Evolutionary conservation across 2,888 invertebrate genomes (phyloP).

Genomic region (Andrena minutula): DNA sequence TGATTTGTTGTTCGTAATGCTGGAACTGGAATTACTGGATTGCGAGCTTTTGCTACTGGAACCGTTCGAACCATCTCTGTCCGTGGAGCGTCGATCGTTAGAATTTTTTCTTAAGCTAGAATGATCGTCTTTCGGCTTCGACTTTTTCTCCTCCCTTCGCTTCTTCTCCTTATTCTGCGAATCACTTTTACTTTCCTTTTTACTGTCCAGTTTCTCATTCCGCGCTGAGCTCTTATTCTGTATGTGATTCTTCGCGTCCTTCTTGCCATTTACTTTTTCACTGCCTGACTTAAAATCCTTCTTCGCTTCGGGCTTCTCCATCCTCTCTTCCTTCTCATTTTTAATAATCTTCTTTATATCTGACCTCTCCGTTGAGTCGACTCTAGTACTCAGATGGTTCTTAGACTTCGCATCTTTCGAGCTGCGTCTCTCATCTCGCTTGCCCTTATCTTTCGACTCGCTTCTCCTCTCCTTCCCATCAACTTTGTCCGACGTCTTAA

Average conservation of each 20-base stretch:
- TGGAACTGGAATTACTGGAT: slow-evolving; percentile 68
- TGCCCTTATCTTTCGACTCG: slow-evolving; percentile 76
- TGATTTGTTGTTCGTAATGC: slow-evolving; percentile 58
- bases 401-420: slow-evolving; percentile 70
- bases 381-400: slow-evolving; percentile 52
- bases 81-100: slow-evolving; percentile 90
- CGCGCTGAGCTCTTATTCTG: slow-evolving; percentile 69
- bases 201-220: slow-evolving; percentile 60
- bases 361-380: slow-evolving; percentile 58
- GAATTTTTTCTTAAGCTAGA: slow-evolving; percentile 89
- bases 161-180: slow-evolving; percentile 77
- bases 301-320: slow-evolving; percentile 62
- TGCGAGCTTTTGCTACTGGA: slow-evolving; percentile 84
- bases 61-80: slow-evolving; percentile 93
- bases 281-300: slow-evolving; percentile 75
- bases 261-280: slow-evolving; percentile 66
- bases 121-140: slow-evolving; percentile 90
- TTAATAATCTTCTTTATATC: slow-evolving; percentile 62
- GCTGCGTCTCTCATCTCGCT: slow-evolving; percentile 72
- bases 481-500: slow-evolving; percentile 69
- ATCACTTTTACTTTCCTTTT: slow-evolving; percentile 66
- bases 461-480: slow-evolving; percentile 76
- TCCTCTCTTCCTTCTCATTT: slow-evolving; percentile 70
- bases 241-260: slow-evolving; percentile 60
- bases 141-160: slow-evolving; percentile 81